A percentile compares a stretch with the other conserved stretches of the same genome.
Conservation (phyloP, 2,113 vertebrate species). For the Callipepla californica region DNA sequence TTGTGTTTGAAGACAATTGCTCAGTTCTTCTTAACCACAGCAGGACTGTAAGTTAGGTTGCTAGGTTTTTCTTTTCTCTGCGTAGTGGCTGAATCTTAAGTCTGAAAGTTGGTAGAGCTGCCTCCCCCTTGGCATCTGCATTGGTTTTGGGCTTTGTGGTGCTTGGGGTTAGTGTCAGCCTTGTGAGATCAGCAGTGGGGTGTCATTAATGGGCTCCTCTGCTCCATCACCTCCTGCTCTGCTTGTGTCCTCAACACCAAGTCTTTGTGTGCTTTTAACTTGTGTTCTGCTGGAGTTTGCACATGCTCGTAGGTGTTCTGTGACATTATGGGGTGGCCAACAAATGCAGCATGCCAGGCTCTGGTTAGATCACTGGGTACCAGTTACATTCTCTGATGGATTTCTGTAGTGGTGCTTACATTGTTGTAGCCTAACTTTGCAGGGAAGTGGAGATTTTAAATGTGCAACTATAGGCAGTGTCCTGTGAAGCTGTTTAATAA, state of each 20-base stretch:
- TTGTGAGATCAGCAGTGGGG: neutral
- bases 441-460: neutral
- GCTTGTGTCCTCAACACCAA: neutral
- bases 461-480: neutral
- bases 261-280: neutral
- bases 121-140: rapidly evolving
- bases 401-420: neutral
- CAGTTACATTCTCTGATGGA: neutral
- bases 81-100: neutral
- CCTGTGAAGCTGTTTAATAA: neutral
- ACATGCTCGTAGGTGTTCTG: neutral
- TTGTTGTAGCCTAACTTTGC: neutral
- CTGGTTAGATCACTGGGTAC: neutral
- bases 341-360: neutral
- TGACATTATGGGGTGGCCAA: neutral
- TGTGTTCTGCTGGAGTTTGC: neutral
- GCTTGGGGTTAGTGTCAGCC: rapidly evolving
- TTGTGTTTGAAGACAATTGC: slow-evolving; percentile 56
- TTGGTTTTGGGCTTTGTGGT: rapidly evolving
- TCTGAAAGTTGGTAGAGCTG: neutral
- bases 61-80: neutral
- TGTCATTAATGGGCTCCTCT: rapidly evolving
- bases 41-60: neutral
- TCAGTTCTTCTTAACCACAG: slow-evolving; percentile 26
- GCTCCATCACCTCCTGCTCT: neutral